Percentiles rank a stretch among this genome's conserved stretches.
These are phyloP conservation scores for Engraulis encrasicolus DNA, from an alignment of 2,113 vertebrate genomes.

Conservation along the genomic window DNA sequence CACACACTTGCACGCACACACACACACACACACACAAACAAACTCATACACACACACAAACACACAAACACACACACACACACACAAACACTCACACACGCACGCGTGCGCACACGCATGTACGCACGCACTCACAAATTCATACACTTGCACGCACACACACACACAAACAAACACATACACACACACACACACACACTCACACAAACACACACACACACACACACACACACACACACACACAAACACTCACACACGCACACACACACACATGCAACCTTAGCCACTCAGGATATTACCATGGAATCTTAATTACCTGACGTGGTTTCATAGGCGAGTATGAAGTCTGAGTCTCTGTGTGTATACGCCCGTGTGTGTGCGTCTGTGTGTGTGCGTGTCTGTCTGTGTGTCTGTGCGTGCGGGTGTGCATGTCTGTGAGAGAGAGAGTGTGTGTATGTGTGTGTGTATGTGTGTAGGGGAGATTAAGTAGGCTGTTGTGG, in stretches of 20 bases:
- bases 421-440: too few species aligned
- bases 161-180: conserved; percentile 17
- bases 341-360: too few species aligned
- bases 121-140: conserved; percentile 35
- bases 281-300: conserved; percentile 19
- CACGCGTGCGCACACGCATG: too few species aligned
- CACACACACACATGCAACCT: conserved; percentile 31
- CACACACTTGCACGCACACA: too few species aligned
- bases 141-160: conserved; percentile 30
- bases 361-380: background rate
- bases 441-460: background rate
- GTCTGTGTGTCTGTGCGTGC: background rate
- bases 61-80: conserved; percentile 26
- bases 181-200: conserved; percentile 27
- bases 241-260: too few species aligned
- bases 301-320: conserved; percentile 52
- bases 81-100: conserved; percentile 35
- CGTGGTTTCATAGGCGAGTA: conserved; percentile 13
- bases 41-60: conserved; percentile 26
- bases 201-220: conserved; percentile 27
- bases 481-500: conserved; percentile 37
- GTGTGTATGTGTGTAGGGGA: background rate
- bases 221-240: conserved; percentile 26
- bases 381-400: background rate
- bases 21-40: conserved; percentile 28